These are phyloP conservation scores for Coenonympha glycerion DNA, from an alignment of 2,888 invertebrate genomes.

Conservation along the genomic window DNA sequence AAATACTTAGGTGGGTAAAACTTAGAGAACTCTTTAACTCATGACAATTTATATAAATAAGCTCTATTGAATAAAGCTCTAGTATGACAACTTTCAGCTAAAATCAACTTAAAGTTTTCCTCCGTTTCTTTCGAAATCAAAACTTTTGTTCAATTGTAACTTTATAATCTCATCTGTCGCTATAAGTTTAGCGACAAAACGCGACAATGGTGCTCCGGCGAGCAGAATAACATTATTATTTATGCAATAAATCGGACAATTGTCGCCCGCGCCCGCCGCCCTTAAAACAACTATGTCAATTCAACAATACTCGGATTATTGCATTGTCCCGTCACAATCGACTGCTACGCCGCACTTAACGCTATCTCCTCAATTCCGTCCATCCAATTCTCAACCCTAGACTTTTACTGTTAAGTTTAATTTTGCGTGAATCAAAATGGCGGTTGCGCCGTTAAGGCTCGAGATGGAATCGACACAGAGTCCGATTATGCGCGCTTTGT, in stretches of 20 bases:
- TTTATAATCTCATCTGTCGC: constrained; percentile 31
- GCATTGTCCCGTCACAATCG: constrained; percentile 74
- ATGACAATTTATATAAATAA: too few species aligned
- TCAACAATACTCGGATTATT: constrained; percentile 76
- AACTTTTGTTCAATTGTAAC: constrained; percentile 18
- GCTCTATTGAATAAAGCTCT: too few species aligned
- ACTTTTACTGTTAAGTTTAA: constrained; percentile 19
- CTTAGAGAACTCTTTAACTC: too few species aligned
- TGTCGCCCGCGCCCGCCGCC: constrained; percentile 67
- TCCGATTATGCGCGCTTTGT: constrained; percentile 74
- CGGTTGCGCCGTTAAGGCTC: constrained; percentile 46
- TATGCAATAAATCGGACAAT: constrained; percentile 75
- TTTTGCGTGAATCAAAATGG: constrained; percentile 18
- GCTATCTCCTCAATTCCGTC: constrained; percentile 37
- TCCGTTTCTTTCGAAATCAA: not conserved
- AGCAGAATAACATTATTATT: constrained; percentile 73
- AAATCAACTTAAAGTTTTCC: too few species aligned
- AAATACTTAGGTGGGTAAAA: too few species aligned
- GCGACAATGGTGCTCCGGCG: constrained; percentile 61
- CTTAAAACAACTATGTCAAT: constrained; percentile 76
- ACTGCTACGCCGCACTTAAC: constrained; percentile 49
- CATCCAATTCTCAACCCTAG: constrained; percentile 20
- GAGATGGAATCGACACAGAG: constrained; percentile 52
- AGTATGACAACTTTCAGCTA: too few species aligned
- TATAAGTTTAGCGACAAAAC: constrained; percentile 50